Evolutionary conservation across 1,140 invertebrate genomes (phyloP).

Genomic region (Nomia melanderi): DNA sequence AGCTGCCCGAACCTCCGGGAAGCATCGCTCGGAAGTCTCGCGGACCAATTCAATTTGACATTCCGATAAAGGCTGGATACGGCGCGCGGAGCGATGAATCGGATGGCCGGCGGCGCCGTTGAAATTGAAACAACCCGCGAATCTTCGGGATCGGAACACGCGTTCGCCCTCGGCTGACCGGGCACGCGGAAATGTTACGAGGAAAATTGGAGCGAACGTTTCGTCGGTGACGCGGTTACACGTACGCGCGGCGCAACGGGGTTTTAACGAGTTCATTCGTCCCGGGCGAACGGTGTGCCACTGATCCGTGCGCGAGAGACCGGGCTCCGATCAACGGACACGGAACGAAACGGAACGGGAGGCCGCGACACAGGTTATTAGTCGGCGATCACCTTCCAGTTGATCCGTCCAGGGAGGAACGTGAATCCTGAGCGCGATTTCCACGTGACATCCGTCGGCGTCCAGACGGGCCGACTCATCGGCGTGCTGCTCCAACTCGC

Average conservation of each 20-base stretch:
- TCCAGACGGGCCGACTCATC: not conserved
- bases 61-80: not conserved
- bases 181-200: not conserved
- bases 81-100: not conserved
- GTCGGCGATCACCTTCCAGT: not conserved
- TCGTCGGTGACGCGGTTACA: not conserved
- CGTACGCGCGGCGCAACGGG: not conserved
- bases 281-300: not conserved
- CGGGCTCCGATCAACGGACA: not conserved
- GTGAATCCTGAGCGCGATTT: conserved; percentile 22
- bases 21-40: too few relatives aligned
- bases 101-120: not conserved
- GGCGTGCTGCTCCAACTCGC: not conserved
- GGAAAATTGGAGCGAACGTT: not conserved
- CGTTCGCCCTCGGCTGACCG: too few relatives aligned
- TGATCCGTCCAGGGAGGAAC: not conserved
- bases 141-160: not conserved
- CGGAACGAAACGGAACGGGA: too few relatives aligned
- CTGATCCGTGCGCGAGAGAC: not conserved
- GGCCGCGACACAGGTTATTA: too few relatives aligned
- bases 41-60: too few relatives aligned
- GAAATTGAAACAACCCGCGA: not conserved
- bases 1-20: too few relatives aligned
- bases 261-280: not conserved
- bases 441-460: conserved; percentile 45